Base-by-base conservation (phyloP, 23 tunicate species). In the Ascidia mentula region DNA sequence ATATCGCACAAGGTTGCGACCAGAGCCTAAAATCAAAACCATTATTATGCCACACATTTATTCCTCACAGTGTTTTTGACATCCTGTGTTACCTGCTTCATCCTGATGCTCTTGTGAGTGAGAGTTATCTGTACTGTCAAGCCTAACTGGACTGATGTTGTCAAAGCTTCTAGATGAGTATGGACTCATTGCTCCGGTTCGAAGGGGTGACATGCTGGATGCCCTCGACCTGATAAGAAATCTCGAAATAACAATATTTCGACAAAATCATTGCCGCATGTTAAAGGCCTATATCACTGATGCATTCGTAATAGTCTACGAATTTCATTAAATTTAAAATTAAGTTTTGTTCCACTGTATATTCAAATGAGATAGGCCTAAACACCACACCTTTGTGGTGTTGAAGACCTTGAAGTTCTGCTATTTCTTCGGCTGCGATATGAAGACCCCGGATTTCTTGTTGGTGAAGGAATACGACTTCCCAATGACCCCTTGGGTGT, bases 1-100 rank as follows among this genome's bases (percentile, higher is more conserved):
- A 80, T 93, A 93, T 36, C 98, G 85, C 34, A 93, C 98, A 0
- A 93, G 45, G 77, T 88, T 93, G 36, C 73, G 46, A 8, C 94
- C 94, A 45, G 80, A 77, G 34, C 69, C 69, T 38, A 5, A 45
- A 38, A 13, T 28, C 31, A 8, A 71, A n/a, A n/a, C n/a, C n/a
- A n/a, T 17, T 45, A 18, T 15, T 15, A 45, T 45, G 60, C 60
- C 17, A 17, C 17, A 45, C 18, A 17, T 45, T 45, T 17, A 45
- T 18, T 45, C 18, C 18, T 15, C 60, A 45, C 18, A 45, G 60
- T 45, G 17, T 45, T n/a, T n/a, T n/a, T 42, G 12, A 12, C 53
- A 42, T 42, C 15, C 53, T 15, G 15, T 42, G 53, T 20, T 53
- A 53, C 65, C 65, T 53, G 65, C 24, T 53, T 53, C 65, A 35